A percentile compares a stretch with the other conserved stretches of the same genome.
These are phyloP conservation scores for Nephila pilipes DNA, from an alignment of 1,140 invertebrate species.

Conservation along the genomic window DNA sequence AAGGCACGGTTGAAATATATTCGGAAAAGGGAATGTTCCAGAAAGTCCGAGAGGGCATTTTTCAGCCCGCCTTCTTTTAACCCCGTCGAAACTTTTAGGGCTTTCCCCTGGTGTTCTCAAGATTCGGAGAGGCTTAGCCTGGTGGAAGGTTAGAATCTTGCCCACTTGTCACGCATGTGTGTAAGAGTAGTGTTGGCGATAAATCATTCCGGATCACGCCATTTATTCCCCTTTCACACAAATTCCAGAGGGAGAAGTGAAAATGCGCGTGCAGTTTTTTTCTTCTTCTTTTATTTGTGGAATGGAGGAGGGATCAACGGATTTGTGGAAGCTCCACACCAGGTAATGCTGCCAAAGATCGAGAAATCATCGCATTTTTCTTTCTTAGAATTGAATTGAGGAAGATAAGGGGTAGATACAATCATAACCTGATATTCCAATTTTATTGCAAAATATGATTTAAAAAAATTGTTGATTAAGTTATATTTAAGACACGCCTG, in stretches of 20 bases:
- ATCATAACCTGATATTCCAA: too few relatives aligned
- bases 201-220: slow-evolving; percentile 1
- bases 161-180: slow-evolving; percentile 3
- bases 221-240: not conserved
- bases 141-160: not conserved
- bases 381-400: too few relatives aligned
- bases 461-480: too few relatives aligned
- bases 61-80: not conserved
- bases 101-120: not conserved
- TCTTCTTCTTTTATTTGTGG: not conserved
- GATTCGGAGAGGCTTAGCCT: not conserved
- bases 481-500: too few relatives aligned
- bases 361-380: too few relatives aligned
- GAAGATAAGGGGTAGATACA: too few relatives aligned
- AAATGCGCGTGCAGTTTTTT: not conserved
- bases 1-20: too few relatives aligned
- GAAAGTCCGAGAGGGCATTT: not conserved
- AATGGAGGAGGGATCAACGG: not conserved
- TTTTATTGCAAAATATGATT: too few relatives aligned
- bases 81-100: not conserved
- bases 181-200: not conserved
- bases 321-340: not conserved
- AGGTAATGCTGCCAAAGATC: too few relatives aligned
- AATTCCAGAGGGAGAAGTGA: not conserved
- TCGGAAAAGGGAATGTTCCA: not conserved